Conservation (phyloP, 2,113 vertebrate genomes). For the Natator depressus region DNA sequence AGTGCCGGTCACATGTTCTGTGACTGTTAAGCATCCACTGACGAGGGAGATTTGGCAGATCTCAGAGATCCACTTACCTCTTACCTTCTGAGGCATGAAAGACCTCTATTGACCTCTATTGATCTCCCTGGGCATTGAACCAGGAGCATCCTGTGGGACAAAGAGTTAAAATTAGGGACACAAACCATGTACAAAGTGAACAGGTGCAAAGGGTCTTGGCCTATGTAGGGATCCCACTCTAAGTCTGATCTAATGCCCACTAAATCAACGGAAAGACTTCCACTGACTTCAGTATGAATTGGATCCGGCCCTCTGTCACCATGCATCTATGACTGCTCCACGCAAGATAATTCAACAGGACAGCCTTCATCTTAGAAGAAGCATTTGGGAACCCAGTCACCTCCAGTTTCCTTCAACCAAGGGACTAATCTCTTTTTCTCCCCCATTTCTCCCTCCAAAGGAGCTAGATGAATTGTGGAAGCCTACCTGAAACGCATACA, state of each 20-base stretch:
- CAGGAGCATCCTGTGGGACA: neutral
- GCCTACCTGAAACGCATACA: neutral
- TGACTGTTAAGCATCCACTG: accelerated
- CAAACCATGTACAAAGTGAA: accelerated
- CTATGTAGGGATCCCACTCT: neutral
- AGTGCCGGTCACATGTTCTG: accelerated
- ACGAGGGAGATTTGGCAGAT: too few relatives aligned
- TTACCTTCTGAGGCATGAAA: neutral
- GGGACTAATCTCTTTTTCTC: neutral
- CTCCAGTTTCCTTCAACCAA: neutral
- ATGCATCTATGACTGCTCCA: neutral
- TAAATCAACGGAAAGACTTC: neutral
- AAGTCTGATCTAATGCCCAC: accelerated
- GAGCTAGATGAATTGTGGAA: neutral
- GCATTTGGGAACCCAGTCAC: neutral
- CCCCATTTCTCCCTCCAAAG: neutral
- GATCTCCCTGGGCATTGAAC: neutral
- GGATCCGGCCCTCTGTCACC: neutral
- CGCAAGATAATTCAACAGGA: neutral
- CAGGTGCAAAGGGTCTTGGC: neutral
- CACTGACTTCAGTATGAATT: neutral
- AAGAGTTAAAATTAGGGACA: neutral
- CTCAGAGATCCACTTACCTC: neutral
- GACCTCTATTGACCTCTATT: neutral
- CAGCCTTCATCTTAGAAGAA: neutral